Evolutionary conservation across 2,797 vertebrate species (phyloP).

Genomic region (Gastrophryne carolinensis): DNA sequence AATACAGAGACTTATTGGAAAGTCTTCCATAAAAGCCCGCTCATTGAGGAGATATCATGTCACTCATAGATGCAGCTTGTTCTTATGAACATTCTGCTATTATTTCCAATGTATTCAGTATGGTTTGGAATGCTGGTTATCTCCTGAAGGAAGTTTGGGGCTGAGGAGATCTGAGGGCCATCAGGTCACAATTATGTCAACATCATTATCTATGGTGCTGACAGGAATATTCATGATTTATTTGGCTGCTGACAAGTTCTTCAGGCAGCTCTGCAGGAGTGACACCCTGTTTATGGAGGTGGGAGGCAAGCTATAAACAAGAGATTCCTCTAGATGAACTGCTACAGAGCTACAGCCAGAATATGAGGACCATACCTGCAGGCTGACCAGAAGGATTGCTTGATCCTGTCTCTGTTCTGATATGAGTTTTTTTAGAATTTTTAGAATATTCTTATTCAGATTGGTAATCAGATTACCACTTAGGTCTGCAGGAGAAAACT

Average conservation of each 20-base stretch:
- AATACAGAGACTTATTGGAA: too few relatives aligned
- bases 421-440: too few relatives aligned
- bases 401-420: too few relatives aligned
- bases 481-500: too few relatives aligned
- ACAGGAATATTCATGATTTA: constrained; percentile 49
- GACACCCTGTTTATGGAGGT: constrained; percentile 44
- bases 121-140: background rate
- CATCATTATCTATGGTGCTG: constrained; percentile 38
- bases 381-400: too few relatives aligned
- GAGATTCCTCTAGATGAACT: constrained; percentile 28
- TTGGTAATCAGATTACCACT: too few relatives aligned
- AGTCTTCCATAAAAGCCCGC: too few relatives aligned
- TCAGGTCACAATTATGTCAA: constrained; percentile 39
- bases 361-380: too few relatives aligned
- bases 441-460: too few relatives aligned
- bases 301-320: constrained; percentile 31
- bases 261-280: constrained; percentile 10
- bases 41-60: too few relatives aligned
- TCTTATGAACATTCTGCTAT: too few relatives aligned
- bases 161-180: constrained; percentile 1
- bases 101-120: background rate
- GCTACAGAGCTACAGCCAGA: background rate
- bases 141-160: background rate
- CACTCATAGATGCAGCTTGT: too few relatives aligned
- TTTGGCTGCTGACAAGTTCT: constrained; percentile 41